phyloP scores from a whole-genome alignment of 2,888 invertebrate genomes.

The Danaus chrysippus region DNA sequence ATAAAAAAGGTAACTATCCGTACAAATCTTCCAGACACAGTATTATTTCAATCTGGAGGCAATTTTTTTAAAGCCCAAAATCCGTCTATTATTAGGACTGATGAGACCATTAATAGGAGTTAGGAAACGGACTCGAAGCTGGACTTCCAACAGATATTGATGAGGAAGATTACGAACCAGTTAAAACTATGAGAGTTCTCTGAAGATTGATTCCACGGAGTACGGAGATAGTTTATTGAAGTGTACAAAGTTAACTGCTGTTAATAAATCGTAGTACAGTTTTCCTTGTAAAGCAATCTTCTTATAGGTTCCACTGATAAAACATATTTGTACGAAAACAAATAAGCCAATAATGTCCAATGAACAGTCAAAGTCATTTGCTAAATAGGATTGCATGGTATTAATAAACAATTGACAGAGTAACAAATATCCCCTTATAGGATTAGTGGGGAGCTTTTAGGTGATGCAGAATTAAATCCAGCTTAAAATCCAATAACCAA shows the following conservation, averaged over 20 bases:
- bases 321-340: too few relatives aligned
- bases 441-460: constrained; percentile 3
- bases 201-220: constrained; percentile 1
- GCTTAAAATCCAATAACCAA: constrained; percentile 7
- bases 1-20: too few relatives aligned
- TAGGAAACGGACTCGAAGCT: constrained; percentile 13
- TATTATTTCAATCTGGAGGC: too few relatives aligned
- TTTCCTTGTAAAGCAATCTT: too few relatives aligned
- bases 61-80: constrained; percentile 5
- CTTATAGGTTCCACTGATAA: too few relatives aligned
- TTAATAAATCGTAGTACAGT: neutral
- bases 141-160: constrained; percentile 14
- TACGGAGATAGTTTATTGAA: neutral
- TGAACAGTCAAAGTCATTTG: too few relatives aligned
- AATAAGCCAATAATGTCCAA: too few relatives aligned
- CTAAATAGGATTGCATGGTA: too few relatives aligned
- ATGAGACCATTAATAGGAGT: constrained; percentile 25
- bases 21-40: too few relatives aligned
- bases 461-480: constrained; percentile 1
- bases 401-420: neutral
- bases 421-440: neutral
- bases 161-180: constrained; percentile 18
- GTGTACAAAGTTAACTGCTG: neutral
- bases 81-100: constrained; percentile 17
- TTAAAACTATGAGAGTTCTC: constrained; percentile 4